A percentile compares a stretch with the other conserved stretches of the same genome.
Evolutionary conservation across 1,140 invertebrate species (phyloP).

Genomic region (Streblospio benedicti): DNA sequence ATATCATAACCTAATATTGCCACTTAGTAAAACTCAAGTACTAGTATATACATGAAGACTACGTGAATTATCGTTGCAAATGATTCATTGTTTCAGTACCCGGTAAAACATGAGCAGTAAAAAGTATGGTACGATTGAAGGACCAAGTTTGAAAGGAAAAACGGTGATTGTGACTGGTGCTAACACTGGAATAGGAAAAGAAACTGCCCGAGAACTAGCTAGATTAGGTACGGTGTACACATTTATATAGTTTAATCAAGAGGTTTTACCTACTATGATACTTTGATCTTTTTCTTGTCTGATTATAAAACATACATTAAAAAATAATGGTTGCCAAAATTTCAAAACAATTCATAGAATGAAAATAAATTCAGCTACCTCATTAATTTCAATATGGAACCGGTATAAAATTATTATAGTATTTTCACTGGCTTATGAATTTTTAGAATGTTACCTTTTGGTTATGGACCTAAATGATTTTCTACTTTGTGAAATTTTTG

Average conservation of each 20-base stretch:
- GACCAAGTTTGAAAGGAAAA: constrained; percentile 56
- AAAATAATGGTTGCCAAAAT: neutral
- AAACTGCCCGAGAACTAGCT: constrained; percentile 57
- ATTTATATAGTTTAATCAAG: neutral
- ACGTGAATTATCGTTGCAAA: too few relatives aligned
- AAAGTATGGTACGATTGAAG: neutral
- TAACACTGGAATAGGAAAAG: constrained; percentile 76
- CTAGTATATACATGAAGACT: too few relatives aligned
- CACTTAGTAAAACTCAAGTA: too few relatives aligned
- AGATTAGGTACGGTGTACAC: constrained; percentile 49
- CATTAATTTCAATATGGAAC: neutral
- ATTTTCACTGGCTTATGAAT: too few relatives aligned
- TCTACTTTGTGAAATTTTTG: too few relatives aligned
- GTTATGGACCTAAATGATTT: too few relatives aligned
- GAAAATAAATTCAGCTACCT: neutral
- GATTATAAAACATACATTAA: neutral
- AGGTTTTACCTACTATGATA: neutral
- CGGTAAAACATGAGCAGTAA: constrained; percentile 7
- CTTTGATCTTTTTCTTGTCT: neutral
- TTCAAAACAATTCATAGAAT: neutral
- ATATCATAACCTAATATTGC: too few relatives aligned
- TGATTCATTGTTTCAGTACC: too few relatives aligned
- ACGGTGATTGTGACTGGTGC: constrained; percentile 69
- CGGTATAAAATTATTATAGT: too few relatives aligned
- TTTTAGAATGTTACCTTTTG: too few relatives aligned